A percentile compares a stretch with the other conserved stretches of the same genome.
Conservation (phyloP, 2,797 vertebrate species). For the Gambusia yucatana region DNA sequence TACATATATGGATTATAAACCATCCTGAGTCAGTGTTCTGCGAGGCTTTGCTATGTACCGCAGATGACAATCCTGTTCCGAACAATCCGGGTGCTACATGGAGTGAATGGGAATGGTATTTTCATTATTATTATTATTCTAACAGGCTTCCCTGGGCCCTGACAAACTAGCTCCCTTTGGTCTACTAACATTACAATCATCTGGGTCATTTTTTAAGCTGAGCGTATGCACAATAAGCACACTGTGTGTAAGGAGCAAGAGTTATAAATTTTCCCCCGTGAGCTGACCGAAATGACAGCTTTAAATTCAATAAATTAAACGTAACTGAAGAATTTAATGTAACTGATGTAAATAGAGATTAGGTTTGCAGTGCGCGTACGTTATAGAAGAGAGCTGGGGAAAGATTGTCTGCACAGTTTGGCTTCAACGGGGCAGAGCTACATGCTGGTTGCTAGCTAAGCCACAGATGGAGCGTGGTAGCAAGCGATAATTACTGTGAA, state of each 20-base stretch:
- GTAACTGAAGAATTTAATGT: constrained; percentile 44
- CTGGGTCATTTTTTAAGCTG: constrained; percentile 58
- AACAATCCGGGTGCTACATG: constrained; percentile 26
- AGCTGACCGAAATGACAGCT: constrained; percentile 46
- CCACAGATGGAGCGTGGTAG: constrained; percentile 52
- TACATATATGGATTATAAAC: constrained; percentile 56
- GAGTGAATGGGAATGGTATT: constrained; percentile 72
- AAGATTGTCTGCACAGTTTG: constrained; percentile 39
- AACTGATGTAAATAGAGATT: constrained; percentile 55
- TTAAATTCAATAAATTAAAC: constrained; percentile 21
- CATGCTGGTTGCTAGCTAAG: constrained; percentile 53
- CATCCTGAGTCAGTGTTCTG: constrained; percentile 38
- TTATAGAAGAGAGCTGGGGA: constrained; percentile 57
- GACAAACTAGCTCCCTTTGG: constrained; percentile 63
- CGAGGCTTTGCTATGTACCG: constrained; percentile 28
- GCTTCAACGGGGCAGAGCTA: constrained; percentile 56
- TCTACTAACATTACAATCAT: constrained; percentile 72
- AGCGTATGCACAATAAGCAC: constrained; percentile 75
- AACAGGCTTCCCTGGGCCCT: constrained; percentile 66
- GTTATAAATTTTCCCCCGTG: constrained; percentile 50
- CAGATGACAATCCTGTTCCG: constrained; percentile 8
- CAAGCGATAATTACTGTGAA: constrained; percentile 82
- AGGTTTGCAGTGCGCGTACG: constrained; percentile 33
- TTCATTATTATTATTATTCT: constrained; percentile 76
- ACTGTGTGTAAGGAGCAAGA: constrained; percentile 67